Percentiles rank a stretch among this genome's conserved stretches.
Evolutionary conservation across 2,113 vertebrate genomes (phyloP).

Genomic region (Trogon melanurus): DNA sequence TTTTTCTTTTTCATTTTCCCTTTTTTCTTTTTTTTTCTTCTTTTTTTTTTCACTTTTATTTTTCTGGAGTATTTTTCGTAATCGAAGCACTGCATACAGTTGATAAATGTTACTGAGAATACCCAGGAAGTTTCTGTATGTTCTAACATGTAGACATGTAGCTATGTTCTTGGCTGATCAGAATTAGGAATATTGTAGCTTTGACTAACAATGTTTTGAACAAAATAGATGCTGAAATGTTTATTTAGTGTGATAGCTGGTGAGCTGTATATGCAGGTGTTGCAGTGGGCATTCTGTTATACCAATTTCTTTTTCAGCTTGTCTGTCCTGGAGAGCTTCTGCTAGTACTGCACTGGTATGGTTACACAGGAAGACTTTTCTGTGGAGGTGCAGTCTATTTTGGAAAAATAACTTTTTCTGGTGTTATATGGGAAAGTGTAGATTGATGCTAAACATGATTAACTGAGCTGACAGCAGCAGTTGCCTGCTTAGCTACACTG

Average conservation of each 20-base stretch:
- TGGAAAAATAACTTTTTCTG: neutral
- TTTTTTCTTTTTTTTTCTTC: too few relatives aligned
- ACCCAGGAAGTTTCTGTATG: neutral
- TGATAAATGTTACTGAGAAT: neutral
- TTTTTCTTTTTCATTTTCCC: neutral
- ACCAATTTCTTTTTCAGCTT: neutral
- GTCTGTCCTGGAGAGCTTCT: neutral
- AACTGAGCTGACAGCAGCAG: neutral
- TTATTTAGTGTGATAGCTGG: neutral
- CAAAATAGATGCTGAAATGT: neutral
- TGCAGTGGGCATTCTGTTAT: neutral
- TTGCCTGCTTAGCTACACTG: neutral
- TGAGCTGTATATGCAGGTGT: neutral
- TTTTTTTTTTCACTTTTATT: neutral
- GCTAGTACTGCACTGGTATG: neutral
- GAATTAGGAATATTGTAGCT: neutral
- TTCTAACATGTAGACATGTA: neutral
- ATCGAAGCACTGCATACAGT: fast-evolving
- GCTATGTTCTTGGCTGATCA: neutral
- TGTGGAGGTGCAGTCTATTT: neutral
- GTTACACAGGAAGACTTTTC: neutral
- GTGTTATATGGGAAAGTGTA: neutral
- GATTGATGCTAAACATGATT: neutral
- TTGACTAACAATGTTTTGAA: neutral
- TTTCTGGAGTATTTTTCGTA: neutral